Evolutionary conservation across 2,888 invertebrate species (phyloP), one percentile per base, ranked within the genome.

Genomic region (Iselma pallidipennis): DNA sequence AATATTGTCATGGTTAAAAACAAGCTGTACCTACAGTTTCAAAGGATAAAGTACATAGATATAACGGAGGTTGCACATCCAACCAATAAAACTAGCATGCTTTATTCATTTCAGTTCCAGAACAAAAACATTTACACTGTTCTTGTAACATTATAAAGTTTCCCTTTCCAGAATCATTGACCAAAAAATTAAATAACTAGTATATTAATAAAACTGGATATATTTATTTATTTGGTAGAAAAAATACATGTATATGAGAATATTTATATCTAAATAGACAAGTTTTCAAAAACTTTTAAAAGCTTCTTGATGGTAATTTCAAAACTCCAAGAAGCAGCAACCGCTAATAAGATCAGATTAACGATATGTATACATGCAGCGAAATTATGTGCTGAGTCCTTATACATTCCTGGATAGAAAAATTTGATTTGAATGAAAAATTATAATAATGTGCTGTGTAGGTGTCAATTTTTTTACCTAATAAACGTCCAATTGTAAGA

Each of bases 301-400:
- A 57, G n/a, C 23, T 57, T 66, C 31, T 60, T 68, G 6, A 73
- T 59, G 6, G 86, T 63, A 76, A 87, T 84, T 73, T 89, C 89
- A 16, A 86, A 84, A 5, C 84, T 76, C 89, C 89, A 90, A 37
- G 85, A 80, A 0, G 82, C 67, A 28, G 87, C 78, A 1, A 89
- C 83, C 19, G 86, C 51, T 0, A 86, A 75, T 3, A 89, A 70
- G 0, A 89, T 75, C 0, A 82, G 66, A 74, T 87, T 87, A 73
- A 89, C 87, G 0, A 87, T 85, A 62, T 89, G 87, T 65, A 91
- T 86, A 61, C 88, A 88, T 1, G 85, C 73, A 1, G 85, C 75
- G 72, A 88, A 91, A 66, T 89, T 90, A 14, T 80, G 82, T 1
- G 87, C 86, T 57, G 83, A 85, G 73, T 91, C 91, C 70, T 90